Evolutionary conservation across 2,888 invertebrate genomes (phyloP).

Genomic region (Chouioia cunea): DNA sequence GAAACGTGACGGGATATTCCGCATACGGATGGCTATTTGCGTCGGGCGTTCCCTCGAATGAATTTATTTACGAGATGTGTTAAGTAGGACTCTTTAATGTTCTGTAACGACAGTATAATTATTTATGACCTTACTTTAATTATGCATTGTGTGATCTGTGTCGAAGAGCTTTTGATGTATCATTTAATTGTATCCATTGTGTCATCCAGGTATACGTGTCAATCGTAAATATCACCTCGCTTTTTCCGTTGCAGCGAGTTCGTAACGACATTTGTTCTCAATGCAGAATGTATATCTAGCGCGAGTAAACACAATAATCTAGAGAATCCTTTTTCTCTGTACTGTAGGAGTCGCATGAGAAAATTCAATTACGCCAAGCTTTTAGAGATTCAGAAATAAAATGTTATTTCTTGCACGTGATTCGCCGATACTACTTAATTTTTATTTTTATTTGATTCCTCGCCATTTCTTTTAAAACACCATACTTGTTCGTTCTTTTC

Average conservation of each 20-base stretch:
- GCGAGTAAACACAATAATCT: slow-evolving; percentile 42
- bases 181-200: too few species aligned
- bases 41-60: too few species aligned
- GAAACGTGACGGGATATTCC: too few species aligned
- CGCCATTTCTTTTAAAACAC: too few species aligned
- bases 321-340: neutral
- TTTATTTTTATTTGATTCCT: too few species aligned
- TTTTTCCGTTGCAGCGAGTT: slow-evolving; percentile 21
- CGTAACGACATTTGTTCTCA: slow-evolving; percentile 32
- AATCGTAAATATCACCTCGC: slow-evolving; percentile 17
- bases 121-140: too few species aligned
- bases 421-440: slow-evolving; percentile 19
- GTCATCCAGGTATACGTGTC: neutral
- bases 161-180: too few species aligned
- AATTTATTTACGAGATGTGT: too few species aligned
- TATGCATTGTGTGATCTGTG: too few species aligned
- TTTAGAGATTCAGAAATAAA: slow-evolving; percentile 36
- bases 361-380: slow-evolving; percentile 43
- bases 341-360: slow-evolving; percentile 31
- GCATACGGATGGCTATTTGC: too few species aligned
- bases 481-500: neutral
- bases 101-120: too few species aligned
- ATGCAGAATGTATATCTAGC: slow-evolving; percentile 32
- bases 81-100: too few species aligned
- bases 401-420: slow-evolving; percentile 44